Base-by-base conservation (phyloP, 1,140 invertebrate genomes). In the Micrasema longulum region DNA sequence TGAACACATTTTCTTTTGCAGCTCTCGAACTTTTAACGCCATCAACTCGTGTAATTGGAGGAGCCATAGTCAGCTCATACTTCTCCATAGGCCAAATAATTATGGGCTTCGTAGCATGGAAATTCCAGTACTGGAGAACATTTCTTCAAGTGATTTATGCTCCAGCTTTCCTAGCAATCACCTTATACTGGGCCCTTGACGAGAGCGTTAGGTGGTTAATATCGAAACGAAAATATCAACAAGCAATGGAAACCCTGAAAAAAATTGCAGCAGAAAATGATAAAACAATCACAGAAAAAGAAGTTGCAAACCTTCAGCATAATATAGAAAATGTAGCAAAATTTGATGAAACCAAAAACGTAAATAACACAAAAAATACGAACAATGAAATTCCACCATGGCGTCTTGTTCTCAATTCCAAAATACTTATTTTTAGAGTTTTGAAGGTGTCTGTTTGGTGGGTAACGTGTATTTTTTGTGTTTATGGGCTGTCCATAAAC, bases 401-500 rank as follows among this genome's bases (percentile, higher is more conserved):
- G 1, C 11, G 36, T 36, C n/a, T 14, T 14, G 53, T 12, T 14
- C 10, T 16, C n/a, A 31, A 57, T 36, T 85, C 90, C 0, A 82
- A 82, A 60, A 87, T 87, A 16, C 88, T 90, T 69, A 81, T 91
- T 80, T 87, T 89, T 77, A 86, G 91, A 48, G 79, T 93, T 43
- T 75, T 90, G 1, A 88, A 89, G 26, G 90, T 91, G 55, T 91
- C 87, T 36, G 89, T 92, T 77, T 88, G 88, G 77, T 94, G 90
- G 91, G 83, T 91, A 45, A 90, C 90, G 0, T 90, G 90, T 75
- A 89, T 90, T 0, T 88, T 95, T 67, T 88, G 93, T 2, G 95
- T 94, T 77, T 95, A 95, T 77, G 94, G 93, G 1, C 77, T 96
- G n/a, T 92, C 92, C 0, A 87, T 95, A 14, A 94, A 94, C 77